Conservation (phyloP, 2,113 vertebrate genomes). For the Neodon shergylaensis region DNA sequence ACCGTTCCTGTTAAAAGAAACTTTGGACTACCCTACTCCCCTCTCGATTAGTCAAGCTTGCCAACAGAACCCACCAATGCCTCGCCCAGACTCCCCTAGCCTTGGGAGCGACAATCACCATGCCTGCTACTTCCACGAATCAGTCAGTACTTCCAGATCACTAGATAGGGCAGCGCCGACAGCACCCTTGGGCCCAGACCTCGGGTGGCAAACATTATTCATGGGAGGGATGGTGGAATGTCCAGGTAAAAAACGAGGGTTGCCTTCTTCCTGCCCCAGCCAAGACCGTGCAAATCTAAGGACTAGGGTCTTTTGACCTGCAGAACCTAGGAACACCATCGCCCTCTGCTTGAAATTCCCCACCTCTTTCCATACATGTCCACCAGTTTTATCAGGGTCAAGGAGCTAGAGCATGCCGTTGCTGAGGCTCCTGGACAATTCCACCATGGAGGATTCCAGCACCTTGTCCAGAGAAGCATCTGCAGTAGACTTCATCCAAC, state of each 20-base stretch:
- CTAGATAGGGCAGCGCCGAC: neutral
- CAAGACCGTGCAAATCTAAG: neutral
- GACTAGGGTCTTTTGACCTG: neutral
- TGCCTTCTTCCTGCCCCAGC: neutral
- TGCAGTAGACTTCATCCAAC: neutral
- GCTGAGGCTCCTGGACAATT: neutral
- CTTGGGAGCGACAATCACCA: neutral
- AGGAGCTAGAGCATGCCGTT: neutral
- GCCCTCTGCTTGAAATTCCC: neutral
- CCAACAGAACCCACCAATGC: neutral
- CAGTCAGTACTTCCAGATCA: neutral
- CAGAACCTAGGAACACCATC: neutral
- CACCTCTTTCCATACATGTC: neutral
- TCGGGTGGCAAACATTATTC: neutral
- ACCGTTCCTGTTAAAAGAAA: conserved; percentile 15
- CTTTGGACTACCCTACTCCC: neutral
- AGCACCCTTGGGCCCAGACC: neutral
- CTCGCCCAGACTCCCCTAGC: neutral
- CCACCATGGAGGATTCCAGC: neutral
- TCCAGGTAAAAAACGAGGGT: neutral
- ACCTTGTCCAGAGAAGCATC: neutral
- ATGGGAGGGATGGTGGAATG: neutral
- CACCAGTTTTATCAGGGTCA: neutral
- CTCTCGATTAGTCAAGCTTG: conserved; percentile 11
- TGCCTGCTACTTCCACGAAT: neutral